Conservation (phyloP, 1,140 invertebrate species). For the Amyelois transitella region DNA sequence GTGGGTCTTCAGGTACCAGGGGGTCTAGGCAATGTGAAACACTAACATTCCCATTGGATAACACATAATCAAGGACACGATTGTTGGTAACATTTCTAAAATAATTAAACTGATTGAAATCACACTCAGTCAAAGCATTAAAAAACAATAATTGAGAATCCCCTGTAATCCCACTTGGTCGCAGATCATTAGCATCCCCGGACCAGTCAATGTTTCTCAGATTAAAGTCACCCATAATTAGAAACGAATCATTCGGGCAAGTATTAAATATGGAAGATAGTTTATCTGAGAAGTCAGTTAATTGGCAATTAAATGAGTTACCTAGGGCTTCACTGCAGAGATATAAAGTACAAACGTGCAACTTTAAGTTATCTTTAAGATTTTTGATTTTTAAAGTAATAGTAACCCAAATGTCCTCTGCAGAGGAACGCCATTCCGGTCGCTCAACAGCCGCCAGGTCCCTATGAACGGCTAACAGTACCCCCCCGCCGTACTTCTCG, state of each 20-base stretch:
- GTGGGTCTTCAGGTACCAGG: too few relatives aligned
- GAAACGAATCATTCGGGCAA: background rate
- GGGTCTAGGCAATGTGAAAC: too few relatives aligned
- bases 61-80: background rate
- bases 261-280: background rate
- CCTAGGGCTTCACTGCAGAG: background rate
- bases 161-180: background rate
- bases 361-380: background rate
- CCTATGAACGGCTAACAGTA: conserved; percentile 1
- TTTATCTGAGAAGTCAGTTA: conserved; percentile 3
- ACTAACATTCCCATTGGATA: too few relatives aligned
- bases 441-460: too few relatives aligned
- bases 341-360: conserved; percentile 4
- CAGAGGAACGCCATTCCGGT: background rate
- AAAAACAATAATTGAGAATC: conserved; percentile 1
- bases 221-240: conserved; percentile 10
- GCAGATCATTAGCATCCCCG: background rate
- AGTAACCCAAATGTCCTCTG: conserved; percentile 8
- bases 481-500: too few relatives aligned
- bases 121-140: conserved; percentile 2
- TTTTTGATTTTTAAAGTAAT: background rate
- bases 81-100: background rate
- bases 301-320: background rate
- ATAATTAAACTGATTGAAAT: conserved; percentile 8
- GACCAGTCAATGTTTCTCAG: conserved; percentile 1